Base-by-base conservation (phyloP, 1,140 invertebrate genomes). In the Helicoverpa armigera region DNA sequence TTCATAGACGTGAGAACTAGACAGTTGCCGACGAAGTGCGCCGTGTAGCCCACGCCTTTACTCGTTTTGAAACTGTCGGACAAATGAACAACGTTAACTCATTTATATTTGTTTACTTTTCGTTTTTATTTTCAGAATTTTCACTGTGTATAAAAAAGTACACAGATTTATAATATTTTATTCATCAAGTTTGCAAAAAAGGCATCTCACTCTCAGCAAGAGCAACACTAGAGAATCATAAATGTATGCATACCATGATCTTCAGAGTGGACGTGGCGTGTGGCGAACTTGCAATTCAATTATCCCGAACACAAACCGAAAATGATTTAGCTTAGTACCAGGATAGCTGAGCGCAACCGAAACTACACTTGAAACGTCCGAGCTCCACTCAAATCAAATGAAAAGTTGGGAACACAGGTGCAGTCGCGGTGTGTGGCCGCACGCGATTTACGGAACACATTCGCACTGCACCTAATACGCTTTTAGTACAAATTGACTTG, bases 21-120 rank as follows among this genome's bases (percentile, higher is more conserved):
- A 95, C 99, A 99, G 96, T 99, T 99, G 82, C 99, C 99, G 84
- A 99, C 98, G 95, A 99, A 99, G 96, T 99, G 99, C 63, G 99
- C 99, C 51, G 99, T 99, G 94, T 99, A 99, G n/a, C 99, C 99
- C 48, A 99, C 97, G 79, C 99, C 99, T 96, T 99, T 99, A 90
- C 98, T 98, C 50, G 99, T 99, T 95, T 99, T 99, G 96, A 99
- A 99, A 96, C 99, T 99, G 95, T 48, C 11, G 14, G 23, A 63
- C 48, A 73, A 65, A 72, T 48, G 12, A 53, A 63, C 9, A 63
- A 31, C n/a, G 12, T 67, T 78, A 67, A 50, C n/a, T 29, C 18
- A 11, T 16, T 54, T 12, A 31, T 13, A 9, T 5, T 13, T 50
- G 2, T 14, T 72, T 51, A 29, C 9, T n/a, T 10, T 2, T 23